phyloP scores from a whole-genome alignment of 2,888 invertebrate species.

The Ligdia adustata region DNA sequence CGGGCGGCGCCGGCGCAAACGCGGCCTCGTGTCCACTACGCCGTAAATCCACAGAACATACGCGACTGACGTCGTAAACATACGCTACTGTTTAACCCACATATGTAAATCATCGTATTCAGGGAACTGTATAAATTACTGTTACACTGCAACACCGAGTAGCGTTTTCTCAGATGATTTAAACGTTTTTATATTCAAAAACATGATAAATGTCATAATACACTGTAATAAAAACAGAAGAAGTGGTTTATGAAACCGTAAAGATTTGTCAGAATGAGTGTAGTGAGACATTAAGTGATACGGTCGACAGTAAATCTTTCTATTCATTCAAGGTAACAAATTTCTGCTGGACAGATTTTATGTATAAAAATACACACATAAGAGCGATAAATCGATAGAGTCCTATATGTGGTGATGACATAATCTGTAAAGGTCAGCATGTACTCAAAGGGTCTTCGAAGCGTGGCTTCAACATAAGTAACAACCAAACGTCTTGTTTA shows the following conservation, averaged over 20 bases:
- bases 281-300: constrained; percentile 11
- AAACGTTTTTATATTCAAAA: constrained; percentile 12
- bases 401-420: constrained; percentile 33
- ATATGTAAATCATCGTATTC: constrained; percentile 38
- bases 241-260: constrained; percentile 19
- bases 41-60: constrained; percentile 50
- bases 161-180: constrained; percentile 7
- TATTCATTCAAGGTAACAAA: constrained; percentile 5
- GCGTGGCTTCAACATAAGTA: constrained; percentile 24
- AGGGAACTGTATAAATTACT: constrained; percentile 24
- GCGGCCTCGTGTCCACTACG: constrained; percentile 48
- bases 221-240: constrained; percentile 16
- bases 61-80: constrained; percentile 48
- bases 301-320: constrained; percentile 18
- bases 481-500: constrained; percentile 27
- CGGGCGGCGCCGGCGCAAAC: constrained; percentile 31
- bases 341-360: constrained; percentile 3
- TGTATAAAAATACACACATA: constrained; percentile 6
- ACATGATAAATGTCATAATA: constrained; percentile 11
- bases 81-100: constrained; percentile 41
- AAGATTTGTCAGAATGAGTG: constrained; percentile 10
- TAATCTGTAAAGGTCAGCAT: constrained; percentile 30
- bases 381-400: constrained; percentile 6
- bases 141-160: constrained; percentile 12
- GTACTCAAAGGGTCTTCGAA: constrained; percentile 27